Evolutionary conservation across 2,888 invertebrate genomes (phyloP).

Genomic region (Alloplasta piceator): DNA sequence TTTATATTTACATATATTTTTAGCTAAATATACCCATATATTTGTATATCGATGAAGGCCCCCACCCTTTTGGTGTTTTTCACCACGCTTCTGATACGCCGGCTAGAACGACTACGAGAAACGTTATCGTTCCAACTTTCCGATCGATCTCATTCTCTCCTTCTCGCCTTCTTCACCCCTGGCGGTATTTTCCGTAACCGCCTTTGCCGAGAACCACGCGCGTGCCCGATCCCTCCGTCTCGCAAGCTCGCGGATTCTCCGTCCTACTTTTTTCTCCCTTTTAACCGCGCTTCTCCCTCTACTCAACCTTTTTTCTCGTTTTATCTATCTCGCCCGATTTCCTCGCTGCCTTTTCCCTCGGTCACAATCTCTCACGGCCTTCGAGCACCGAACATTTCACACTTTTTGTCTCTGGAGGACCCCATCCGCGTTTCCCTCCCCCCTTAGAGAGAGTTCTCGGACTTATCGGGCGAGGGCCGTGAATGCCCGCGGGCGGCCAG

Average conservation of each 20-base stretch:
- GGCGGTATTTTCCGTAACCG: conserved; percentile 62
- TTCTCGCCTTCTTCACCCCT: conserved; percentile 47
- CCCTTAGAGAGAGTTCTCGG: too few species aligned
- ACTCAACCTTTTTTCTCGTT: conserved; percentile 12
- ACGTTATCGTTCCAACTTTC: conserved; percentile 64
- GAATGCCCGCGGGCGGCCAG: conserved; percentile 63
- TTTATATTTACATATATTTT: background rate
- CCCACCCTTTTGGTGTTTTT: conserved; percentile 47
- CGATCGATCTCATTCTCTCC: conserved; percentile 76
- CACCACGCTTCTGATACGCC: conserved; percentile 31
- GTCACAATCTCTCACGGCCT: background rate
- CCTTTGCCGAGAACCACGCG: conserved; percentile 61
- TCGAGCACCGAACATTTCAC: background rate
- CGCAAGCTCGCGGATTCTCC: conserved; percentile 24
- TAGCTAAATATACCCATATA: background rate
- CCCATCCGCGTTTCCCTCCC: too few species aligned
- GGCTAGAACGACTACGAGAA: conserved; percentile 36
- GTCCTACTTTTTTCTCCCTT: conserved; percentile 13
- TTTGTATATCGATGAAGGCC: background rate
- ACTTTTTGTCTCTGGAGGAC: too few species aligned
- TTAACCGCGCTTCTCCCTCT: conserved; percentile 16
- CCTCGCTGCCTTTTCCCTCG: background rate
- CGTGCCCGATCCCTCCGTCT: conserved; percentile 44
- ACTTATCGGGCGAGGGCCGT: conserved; percentile 59
- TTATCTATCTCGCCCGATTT: background rate